Evolutionary conservation across 2,888 invertebrate genomes (phyloP), one percentile per base, ranked within the genome.

Genomic region (Smittia aterrima): DNA sequence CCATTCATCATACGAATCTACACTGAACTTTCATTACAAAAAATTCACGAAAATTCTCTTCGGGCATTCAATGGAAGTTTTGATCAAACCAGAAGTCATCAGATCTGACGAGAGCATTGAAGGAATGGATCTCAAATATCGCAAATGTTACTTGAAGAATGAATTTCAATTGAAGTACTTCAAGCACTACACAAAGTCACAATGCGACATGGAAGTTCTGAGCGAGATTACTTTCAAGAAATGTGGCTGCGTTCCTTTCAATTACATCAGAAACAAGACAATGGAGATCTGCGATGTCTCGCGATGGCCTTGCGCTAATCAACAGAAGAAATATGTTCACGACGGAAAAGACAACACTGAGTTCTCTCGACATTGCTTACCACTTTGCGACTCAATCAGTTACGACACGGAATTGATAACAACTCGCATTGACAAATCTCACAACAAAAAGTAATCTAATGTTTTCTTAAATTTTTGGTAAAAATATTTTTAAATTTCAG

Each of bases 121-220:
- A 24, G 24, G 64, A 58, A 20, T 74, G 22, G 7, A 25, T 62
- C 66, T 27, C 9, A 20, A 38, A 38, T 6, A 18, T 13, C 66
- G 80, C 25, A 76, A 78, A 20, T 80, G 80, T 72, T 80, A 76
- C 75, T 79, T 79, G 67, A 75, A 77, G 1, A 72, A 73, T 6
- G 80, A 80, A 75, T 77, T 77, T 20, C 62, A 75, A 9, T 76
- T 80, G 22, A 75, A 76, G 25, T 79, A 76, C 74, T 79, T 78
- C 75, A 76, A 76, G 66, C 76, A 77, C 4, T 80, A 80, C 75
- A 77, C 79, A 54, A 77, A 79, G 75, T 67, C 76, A 18, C 79
- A 79, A 76, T 80, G 80, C 67, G 75, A 77, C 40, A 62, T 78
- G 40, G 79, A 79, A 75, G 79, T 79, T 75, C 66, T 79, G 18